A percentile compares a stretch with the other conserved stretches of the same genome.
Conservation (phyloP, 2,888 invertebrate species). For the Ormyrus labotus region DNA sequence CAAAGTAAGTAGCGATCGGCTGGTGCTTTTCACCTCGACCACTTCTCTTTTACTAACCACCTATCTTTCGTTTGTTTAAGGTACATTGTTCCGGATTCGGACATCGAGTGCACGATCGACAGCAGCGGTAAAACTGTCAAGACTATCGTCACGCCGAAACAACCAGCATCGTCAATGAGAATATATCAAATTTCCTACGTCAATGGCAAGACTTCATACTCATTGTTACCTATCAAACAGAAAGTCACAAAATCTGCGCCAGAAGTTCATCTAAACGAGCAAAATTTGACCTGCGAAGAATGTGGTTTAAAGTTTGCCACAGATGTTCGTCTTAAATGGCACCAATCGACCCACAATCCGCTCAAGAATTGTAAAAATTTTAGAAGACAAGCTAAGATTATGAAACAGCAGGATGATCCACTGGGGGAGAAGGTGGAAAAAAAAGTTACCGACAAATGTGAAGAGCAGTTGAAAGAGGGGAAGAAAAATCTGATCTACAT, state of each 20-base stretch:
- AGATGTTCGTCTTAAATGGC: conserved; percentile 43
- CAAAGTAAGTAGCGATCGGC: conserved; percentile 57
- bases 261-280: neutral
- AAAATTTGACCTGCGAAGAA: conserved; percentile 60
- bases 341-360: conserved; percentile 45
- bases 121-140: neutral
- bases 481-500: conserved; percentile 42
- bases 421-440: too few relatives aligned
- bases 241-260: neutral
- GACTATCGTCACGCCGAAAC: too few relatives aligned
- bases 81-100: conserved; percentile 7
- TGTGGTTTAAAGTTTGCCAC: conserved; percentile 67
- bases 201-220: conserved; percentile 42
- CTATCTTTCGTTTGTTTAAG: conserved; percentile 64
- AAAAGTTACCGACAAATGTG: too few relatives aligned
- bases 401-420: too few relatives aligned
- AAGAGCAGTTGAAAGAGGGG: neutral
- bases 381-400: neutral
- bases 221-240: conserved; percentile 42
- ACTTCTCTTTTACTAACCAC: conserved; percentile 49
- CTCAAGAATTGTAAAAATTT: neutral
- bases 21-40: conserved; percentile 32
- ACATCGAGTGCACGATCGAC: conserved; percentile 24
- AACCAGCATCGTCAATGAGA: conserved; percentile 22
- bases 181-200: conserved; percentile 47